Conservation (phyloP, 2,797 vertebrate species). For the Synaphobranchus kaupii region DNA sequence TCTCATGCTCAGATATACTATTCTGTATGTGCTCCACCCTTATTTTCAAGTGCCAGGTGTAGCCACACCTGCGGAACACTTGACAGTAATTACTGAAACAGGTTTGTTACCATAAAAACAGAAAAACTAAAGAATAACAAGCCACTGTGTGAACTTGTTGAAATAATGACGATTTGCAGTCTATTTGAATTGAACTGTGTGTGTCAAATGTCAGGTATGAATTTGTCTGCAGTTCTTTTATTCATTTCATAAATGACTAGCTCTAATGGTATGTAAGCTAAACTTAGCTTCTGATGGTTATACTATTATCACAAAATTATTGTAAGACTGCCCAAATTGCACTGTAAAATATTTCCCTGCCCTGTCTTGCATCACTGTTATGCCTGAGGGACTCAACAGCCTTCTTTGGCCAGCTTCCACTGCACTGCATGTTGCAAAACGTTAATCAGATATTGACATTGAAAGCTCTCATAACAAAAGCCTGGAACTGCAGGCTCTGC, state of each 20-base stretch:
- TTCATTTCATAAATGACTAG: constrained; percentile 57
- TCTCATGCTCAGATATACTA: background rate
- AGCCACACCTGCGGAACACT: background rate
- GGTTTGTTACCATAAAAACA: background rate
- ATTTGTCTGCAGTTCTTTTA: constrained; percentile 46
- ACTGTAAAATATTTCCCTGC: background rate
- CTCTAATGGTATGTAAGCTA: background rate
- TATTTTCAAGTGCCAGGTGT: background rate
- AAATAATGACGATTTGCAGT: background rate
- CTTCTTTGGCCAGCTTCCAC: background rate
- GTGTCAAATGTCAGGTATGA: constrained; percentile 42
- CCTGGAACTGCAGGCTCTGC: background rate
- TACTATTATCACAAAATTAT: background rate
- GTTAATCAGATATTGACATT: background rate
- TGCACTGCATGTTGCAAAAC: background rate
- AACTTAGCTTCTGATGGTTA: background rate
- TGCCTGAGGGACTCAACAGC: background rate
- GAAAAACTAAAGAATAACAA: background rate
- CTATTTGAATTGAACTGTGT: constrained; percentile 33
- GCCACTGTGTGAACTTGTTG: background rate
- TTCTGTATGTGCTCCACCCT: background rate
- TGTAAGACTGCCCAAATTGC: background rate
- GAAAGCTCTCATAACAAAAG: background rate
- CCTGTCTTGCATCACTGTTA: background rate
- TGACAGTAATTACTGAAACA: background rate